Conservation (phyloP, 2,113 vertebrate genomes). For the Odontesthes bonariensis region DNA sequence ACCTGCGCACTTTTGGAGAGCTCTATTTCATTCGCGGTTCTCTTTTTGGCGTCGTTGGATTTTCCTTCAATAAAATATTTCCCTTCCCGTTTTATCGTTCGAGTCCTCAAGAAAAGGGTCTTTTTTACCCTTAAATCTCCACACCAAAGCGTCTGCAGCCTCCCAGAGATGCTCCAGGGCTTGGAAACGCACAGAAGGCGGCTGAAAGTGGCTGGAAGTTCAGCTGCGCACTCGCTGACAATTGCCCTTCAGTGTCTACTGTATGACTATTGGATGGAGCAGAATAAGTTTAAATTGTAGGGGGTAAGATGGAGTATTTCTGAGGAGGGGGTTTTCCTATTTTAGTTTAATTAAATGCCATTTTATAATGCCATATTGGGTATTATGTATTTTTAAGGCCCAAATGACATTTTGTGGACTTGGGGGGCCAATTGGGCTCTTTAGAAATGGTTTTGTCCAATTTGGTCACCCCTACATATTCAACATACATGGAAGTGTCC, state of each 20-base stretch:
- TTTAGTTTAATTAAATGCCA: conserved; percentile 16
- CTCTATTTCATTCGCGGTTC: conserved; percentile 29
- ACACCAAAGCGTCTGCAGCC: conserved; percentile 17
- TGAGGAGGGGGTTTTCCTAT: conserved; percentile 57
- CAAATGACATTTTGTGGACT: conserved; percentile 39
- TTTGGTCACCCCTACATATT: conserved; percentile 82
- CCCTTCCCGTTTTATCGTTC: conserved; percentile 12
- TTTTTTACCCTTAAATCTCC: conserved; percentile 24
- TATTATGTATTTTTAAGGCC: background rate
- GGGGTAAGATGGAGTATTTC: conserved; percentile 59
- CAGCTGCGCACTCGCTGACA: conserved; percentile 67
- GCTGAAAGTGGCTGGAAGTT: conserved; percentile 22
- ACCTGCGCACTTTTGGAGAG: conserved; percentile 69
- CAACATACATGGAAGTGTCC: conserved; percentile 84
- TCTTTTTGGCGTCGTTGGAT: conserved; percentile 13
- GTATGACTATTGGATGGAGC: conserved; percentile 71
- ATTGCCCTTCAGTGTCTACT: conserved; percentile 54
- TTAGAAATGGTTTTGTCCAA: conserved; percentile 65
- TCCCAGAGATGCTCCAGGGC: conserved; percentile 47
- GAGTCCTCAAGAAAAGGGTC: conserved; percentile 32
- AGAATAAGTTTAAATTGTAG: conserved; percentile 71
- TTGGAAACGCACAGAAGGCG: conserved; percentile 46
- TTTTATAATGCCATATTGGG: conserved; percentile 57
- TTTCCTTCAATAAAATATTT: conserved; percentile 25
- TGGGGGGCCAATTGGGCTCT: conserved; percentile 32